Evolutionary conservation across 2,113 vertebrate genomes (phyloP).

Genomic region (Cyanocitta stelleri): DNA sequence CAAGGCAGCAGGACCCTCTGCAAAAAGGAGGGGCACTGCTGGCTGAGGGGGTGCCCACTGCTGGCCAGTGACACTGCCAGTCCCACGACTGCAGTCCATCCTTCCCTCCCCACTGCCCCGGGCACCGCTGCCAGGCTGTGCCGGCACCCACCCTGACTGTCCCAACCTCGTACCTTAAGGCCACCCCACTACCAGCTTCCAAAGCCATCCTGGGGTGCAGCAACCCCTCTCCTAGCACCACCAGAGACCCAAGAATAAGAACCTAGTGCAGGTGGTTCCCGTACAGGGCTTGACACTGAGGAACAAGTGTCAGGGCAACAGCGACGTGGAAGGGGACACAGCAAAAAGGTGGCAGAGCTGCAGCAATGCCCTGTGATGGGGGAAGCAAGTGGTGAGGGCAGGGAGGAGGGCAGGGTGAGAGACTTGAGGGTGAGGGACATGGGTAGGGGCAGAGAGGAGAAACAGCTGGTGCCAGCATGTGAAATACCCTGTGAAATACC

Average conservation of each 20-base stretch:
- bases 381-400: neutral
- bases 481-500: constrained; percentile 51
- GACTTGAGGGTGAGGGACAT: neutral
- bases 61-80: neutral
- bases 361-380: neutral
- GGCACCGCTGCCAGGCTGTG: neutral
- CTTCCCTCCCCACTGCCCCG: fast-evolving
- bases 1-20: constrained; percentile 4
- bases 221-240: neutral
- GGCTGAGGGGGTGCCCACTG: fast-evolving
- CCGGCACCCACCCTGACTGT: fast-evolving
- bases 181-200: neutral
- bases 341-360: neutral
- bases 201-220: neutral
- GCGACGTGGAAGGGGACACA: fast-evolving
- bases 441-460: neutral
- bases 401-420: neutral
- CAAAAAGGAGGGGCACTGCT: constrained; percentile 35
- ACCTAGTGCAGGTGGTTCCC: neutral
- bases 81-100: neutral
- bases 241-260: neutral
- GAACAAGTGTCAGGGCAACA: neutral
- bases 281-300: neutral
- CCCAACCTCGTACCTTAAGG: fast-evolving
- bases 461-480: constrained; percentile 30